These are phyloP conservation scores for Mus caroli DNA, from an alignment of 2,797 vertebrate genomes.

Conservation along the genomic window DNA sequence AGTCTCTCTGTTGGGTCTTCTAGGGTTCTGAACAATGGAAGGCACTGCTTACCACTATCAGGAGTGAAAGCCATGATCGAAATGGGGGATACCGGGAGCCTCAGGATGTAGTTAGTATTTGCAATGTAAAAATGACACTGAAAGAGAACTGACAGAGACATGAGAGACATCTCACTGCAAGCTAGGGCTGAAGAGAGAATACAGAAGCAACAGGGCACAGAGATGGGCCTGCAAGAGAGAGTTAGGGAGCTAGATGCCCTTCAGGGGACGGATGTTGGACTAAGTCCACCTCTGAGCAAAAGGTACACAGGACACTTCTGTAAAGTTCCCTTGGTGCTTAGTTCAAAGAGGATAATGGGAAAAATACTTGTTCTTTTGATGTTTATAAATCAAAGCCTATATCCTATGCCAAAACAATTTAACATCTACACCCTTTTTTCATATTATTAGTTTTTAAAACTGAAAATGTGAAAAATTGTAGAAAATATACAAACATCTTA, in stretches of 20 bases:
- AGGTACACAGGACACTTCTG: not conserved
- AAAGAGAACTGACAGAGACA: not conserved
- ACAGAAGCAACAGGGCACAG: not conserved
- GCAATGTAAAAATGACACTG: not conserved
- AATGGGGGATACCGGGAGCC: not conserved
- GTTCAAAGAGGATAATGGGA: conserved; percentile 76
- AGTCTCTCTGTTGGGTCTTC: not conserved
- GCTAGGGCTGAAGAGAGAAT: not conserved
- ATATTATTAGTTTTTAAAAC: conserved; percentile 64
- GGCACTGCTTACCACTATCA: not conserved
- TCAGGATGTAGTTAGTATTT: not conserved
- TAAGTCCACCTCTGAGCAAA: conserved; percentile 48
- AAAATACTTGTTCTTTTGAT: conserved; percentile 79
- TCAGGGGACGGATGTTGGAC: conserved; percentile 33
- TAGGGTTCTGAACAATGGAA: not conserved
- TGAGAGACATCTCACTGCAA: not conserved
- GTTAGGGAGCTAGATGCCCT: not conserved
- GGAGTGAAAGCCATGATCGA: not conserved
- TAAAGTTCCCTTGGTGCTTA: conserved; percentile 40
- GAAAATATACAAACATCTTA: conserved; percentile 63
- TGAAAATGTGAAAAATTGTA: conserved; percentile 58
- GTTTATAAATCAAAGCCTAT: conserved; percentile 81
- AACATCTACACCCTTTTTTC: conserved; percentile 66
- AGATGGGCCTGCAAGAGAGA: not conserved
- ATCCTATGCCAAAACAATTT: conserved; percentile 71